Base-by-base conservation (phyloP, 2,888 invertebrate species). In the Galerucella nymphaeae region DNA sequence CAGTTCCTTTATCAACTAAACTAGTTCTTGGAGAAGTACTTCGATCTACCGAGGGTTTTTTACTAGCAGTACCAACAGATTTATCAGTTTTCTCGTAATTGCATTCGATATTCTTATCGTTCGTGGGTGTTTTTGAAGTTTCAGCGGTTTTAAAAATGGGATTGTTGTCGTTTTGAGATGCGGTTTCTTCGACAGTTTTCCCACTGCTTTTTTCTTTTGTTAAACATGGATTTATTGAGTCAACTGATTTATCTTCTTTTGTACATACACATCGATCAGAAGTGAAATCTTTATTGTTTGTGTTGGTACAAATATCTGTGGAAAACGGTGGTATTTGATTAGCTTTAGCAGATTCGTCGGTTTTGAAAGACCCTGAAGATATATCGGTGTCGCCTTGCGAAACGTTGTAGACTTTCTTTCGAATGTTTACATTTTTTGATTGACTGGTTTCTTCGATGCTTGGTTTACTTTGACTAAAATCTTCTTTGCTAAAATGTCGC, bases 401-500 rank as follows among this genome's bases (percentile, higher is more conserved):
- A 45, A 14, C 5, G 10, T 14, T 45, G 13, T 45, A 13, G 2
- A 45, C 3, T 45, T 45, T 45, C 3, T 14, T 45, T 4, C 10
- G 5, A 14, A 45, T 45, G 14, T 45, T 1, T 2, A 11, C 5
- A 45, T 45, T 45, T 45, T 13, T 45, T 11, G 42, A 42, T 42
- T 11, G 41, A 42, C 41, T 42, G 4, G 8, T 10, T 42, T 42
- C 13, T 42, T 42, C 13, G 42, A 13, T 13, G 5, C 50, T 53
- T 10, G 1, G 10, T 53, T 18, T 16, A 2, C 1, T 53, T 4
- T n/a, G 16, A 2, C 16, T 18, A 16, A 63, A 16, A n/a, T 71
- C 68, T 14, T 70, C 64, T 53, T 61, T 59, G 23, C 66, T 58
- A 58, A 80, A 78, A 58, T 76, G 78, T 10, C 74, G 59, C 41